A percentile compares a stretch with the other conserved stretches of the same genome.
phyloP scores from a whole-genome alignment of 2,797 vertebrate species.

The Chiloscyllium punctatum region DNA sequence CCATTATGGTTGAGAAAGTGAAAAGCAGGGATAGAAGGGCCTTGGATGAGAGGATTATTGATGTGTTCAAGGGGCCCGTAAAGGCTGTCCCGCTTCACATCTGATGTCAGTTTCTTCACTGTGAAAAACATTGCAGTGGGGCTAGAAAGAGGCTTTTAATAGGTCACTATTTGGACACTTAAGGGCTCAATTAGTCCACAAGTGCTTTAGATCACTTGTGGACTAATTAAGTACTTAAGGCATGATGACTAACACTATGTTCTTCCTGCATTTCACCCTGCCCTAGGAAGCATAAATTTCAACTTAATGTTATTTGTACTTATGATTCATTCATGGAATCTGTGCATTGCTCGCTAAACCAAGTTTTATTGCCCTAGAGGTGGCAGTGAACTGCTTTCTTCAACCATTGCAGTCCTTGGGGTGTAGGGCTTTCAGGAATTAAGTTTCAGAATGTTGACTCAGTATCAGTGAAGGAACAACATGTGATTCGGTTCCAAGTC shows the following conservation, averaged over 20 bases:
- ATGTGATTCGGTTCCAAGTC: too few relatives aligned
- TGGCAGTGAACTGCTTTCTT: too few relatives aligned
- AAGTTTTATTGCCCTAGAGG: too few relatives aligned
- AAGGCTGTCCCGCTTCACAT: background rate
- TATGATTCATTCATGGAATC: too few relatives aligned
- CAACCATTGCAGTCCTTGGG: too few relatives aligned
- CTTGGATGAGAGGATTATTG: background rate
- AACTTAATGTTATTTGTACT: background rate
- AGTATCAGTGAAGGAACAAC: too few relatives aligned
- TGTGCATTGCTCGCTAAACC: too few relatives aligned
- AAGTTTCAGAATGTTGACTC: too few relatives aligned
- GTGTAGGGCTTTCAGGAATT: too few relatives aligned
- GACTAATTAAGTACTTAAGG: too few relatives aligned
- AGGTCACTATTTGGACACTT: background rate
- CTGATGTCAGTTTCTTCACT: background rate
- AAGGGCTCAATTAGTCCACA: background rate
- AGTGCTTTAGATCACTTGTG: background rate
- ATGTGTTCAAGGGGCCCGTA: background rate
- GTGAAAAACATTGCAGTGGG: background rate
- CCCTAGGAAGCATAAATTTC: background rate
- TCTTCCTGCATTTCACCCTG: background rate
- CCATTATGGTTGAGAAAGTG: background rate
- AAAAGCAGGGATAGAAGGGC: background rate
- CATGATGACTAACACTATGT: background rate
- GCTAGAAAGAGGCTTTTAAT: background rate